Evolutionary conservation across 2,888 invertebrate genomes (phyloP).

Genomic region (Yponomeuta sedellus): DNA sequence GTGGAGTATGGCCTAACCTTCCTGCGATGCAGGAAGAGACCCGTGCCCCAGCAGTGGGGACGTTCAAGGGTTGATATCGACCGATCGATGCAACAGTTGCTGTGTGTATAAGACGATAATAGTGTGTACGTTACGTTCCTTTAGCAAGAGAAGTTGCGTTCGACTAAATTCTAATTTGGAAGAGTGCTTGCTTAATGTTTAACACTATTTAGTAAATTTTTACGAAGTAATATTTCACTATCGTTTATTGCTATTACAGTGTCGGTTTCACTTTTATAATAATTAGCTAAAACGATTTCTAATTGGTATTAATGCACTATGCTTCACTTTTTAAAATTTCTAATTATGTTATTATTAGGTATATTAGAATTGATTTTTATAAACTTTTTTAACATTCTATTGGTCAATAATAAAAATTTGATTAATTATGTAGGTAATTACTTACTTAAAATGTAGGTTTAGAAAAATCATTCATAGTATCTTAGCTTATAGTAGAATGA

Average conservation of each 20-base stretch:
- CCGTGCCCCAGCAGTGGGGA: no score
- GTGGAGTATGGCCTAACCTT: no score
- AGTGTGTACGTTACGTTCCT: neutral
- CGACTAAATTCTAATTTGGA: conserved; percentile 27
- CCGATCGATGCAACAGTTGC: no score
- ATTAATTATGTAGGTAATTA: conserved; percentile 21
- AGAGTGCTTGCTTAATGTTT: conserved; percentile 38
- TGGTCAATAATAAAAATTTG: conserved; percentile 65
- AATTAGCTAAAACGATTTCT: conserved; percentile 42
- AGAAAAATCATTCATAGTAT: conserved; percentile 41
- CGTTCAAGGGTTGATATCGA: no score
- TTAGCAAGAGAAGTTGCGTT: neutral
- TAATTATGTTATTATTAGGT: conserved; percentile 25
- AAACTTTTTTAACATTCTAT: conserved; percentile 54
- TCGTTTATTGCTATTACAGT: conserved; percentile 53
- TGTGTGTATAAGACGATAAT: neutral
- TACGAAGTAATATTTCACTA: conserved; percentile 39
- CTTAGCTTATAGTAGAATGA: conserved; percentile 38
- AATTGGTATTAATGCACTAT: conserved; percentile 49
- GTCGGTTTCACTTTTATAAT: conserved; percentile 27
- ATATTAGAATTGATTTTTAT: conserved; percentile 41
- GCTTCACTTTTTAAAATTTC: conserved; percentile 43
- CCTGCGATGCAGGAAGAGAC: no score
- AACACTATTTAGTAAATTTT: conserved; percentile 13
- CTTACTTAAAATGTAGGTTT: conserved; percentile 42